phyloP scores from a whole-genome alignment of 2,888 invertebrate genomes.

The Caenorhabditis sulstoni region DNA sequence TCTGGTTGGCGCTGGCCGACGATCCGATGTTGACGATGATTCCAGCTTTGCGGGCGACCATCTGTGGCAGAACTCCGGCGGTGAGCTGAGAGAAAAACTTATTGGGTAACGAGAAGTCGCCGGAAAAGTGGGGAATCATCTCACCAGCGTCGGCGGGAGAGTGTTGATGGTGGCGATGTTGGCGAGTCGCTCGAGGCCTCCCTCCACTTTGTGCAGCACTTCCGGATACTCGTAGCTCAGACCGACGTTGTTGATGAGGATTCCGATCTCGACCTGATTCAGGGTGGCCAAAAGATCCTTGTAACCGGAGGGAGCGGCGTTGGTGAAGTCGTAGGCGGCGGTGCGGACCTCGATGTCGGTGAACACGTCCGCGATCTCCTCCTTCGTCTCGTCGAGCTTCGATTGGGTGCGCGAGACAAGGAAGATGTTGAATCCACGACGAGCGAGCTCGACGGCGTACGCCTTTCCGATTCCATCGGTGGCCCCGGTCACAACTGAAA shows the following conservation, averaged over 20 bases:
- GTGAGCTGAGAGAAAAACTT: conserved; percentile 85
- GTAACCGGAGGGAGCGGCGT: conserved; percentile 70
- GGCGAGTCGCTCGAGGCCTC: conserved; percentile 73
- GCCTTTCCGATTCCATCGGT: conserved; percentile 81
- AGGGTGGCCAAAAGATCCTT: conserved; percentile 72
- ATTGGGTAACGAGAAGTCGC: conserved; percentile 10
- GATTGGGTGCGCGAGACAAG: conserved; percentile 77
- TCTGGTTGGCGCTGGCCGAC: conserved; percentile 87
- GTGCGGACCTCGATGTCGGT: conserved; percentile 72
- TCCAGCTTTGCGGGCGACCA: conserved; percentile 89
- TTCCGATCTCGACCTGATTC: conserved; percentile 73
- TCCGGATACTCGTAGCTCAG: conserved; percentile 90
- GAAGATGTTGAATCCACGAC: conserved; percentile 76
- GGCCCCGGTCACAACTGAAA: conserved; percentile 79
- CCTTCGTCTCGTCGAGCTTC: conserved; percentile 76
- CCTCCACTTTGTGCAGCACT: conserved; percentile 74
- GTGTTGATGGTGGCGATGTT: conserved; percentile 88
- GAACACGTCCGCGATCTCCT: conserved; percentile 73
- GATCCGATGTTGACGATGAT: conserved; percentile 93
- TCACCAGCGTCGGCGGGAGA: conserved; percentile 86
- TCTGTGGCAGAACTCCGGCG: conserved; percentile 88
- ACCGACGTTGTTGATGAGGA: conserved; percentile 91
- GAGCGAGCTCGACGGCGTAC: conserved; percentile 79
- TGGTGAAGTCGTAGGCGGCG: conserved; percentile 76
- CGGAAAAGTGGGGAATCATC: background rate